Evolutionary conservation across 2,888 invertebrate species (phyloP).

Genomic region (Esperia sulphurella): DNA sequence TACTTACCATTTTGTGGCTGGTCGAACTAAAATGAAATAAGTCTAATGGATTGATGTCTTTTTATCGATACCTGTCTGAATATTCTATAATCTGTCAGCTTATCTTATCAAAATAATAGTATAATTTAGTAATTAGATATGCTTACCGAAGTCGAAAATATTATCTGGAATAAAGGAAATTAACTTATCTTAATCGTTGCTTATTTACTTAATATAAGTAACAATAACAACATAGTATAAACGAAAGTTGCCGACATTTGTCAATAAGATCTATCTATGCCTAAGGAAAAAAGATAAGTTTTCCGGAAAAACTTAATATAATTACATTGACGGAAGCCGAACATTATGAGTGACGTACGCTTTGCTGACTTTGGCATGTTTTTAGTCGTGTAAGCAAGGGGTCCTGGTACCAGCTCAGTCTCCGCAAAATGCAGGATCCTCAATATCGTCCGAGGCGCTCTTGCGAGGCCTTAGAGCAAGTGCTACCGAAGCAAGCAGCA

Average conservation of each 20-base stretch:
- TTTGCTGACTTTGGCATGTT: no score
- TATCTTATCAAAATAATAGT: constrained; percentile 49
- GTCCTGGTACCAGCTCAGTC: no score
- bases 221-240: background rate
- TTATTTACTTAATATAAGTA: background rate
- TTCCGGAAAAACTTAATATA: no score
- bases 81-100: constrained; percentile 20
- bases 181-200: constrained; percentile 2
- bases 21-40: constrained; percentile 30
- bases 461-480: no score
- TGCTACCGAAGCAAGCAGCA: no score
- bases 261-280: background rate
- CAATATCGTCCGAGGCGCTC: no score
- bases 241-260: background rate
- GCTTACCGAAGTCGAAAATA: constrained; percentile 14
- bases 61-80: constrained; percentile 28
- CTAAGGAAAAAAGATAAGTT: background rate
- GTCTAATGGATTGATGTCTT: constrained; percentile 12
- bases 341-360: no score
- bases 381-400: no score
- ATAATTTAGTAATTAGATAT: constrained; percentile 24
- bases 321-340: no score
- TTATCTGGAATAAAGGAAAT: constrained; percentile 2
- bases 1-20: constrained; percentile 58
- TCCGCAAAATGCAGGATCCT: no score